Evolutionary conservation across 2,797 vertebrate genomes (phyloP).

Genomic region (Tokudaia tokunoshimensis): DNA sequence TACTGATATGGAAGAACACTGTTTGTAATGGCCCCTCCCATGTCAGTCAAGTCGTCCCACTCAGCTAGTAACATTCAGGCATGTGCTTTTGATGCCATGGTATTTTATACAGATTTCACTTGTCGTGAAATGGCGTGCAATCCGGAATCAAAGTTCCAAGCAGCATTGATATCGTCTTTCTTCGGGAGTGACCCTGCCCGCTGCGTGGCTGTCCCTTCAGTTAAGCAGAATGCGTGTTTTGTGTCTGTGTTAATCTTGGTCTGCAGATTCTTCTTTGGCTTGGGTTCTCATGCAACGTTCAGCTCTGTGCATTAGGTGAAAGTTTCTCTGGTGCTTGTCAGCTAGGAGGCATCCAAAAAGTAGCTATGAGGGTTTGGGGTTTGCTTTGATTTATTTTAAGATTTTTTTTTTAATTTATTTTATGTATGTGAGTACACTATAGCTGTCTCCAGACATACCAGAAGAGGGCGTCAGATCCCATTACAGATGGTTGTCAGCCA

Average conservation of each 20-base stretch:
- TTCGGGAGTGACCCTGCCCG: background rate
- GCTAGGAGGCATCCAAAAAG: background rate
- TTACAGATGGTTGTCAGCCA: too few species aligned
- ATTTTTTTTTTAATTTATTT: background rate
- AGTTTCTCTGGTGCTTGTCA: background rate
- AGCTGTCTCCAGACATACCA: too few species aligned
- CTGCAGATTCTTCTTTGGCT: background rate
- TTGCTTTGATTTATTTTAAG: background rate
- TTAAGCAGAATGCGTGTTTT: background rate
- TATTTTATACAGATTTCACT: background rate
- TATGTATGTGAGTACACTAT: too few species aligned
- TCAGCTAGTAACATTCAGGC: background rate
- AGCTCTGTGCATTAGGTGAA: background rate
- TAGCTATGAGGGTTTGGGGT: background rate
- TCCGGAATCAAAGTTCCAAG: background rate
- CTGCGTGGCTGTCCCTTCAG: background rate
- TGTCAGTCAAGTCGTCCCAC: background rate
- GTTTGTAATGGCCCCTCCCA: background rate
- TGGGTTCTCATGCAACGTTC: background rate
- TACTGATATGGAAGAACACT: background rate
- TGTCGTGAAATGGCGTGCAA: background rate
- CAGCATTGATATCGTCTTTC: rapidly evolving
- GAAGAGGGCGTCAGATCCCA: too few species aligned
- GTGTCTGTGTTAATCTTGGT: background rate
- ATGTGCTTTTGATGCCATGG: background rate